These are phyloP conservation scores for Xylota sylvarum DNA, from an alignment of 2,888 invertebrate species.

Conservation along the genomic window DNA sequence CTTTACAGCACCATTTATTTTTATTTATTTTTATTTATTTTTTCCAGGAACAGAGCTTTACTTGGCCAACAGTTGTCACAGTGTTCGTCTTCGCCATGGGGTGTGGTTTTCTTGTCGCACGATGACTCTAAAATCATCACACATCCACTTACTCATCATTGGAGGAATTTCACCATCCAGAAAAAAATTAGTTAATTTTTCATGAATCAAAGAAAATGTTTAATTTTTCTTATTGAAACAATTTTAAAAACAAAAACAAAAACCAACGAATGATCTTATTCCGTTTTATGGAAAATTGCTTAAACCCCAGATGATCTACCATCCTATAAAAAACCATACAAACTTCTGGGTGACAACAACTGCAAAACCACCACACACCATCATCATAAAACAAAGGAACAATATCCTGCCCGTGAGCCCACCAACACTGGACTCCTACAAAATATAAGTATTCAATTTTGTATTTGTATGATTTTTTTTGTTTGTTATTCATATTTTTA, in stretches of 20 bases:
- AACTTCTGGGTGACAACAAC: constrained; percentile 32
- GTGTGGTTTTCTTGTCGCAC: constrained; percentile 84
- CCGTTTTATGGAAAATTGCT: constrained; percentile 54
- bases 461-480: constrained; percentile 42
- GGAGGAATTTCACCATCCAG: constrained; percentile 42
- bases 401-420: constrained; percentile 73
- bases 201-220: constrained; percentile 24
- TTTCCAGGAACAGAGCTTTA: constrained; percentile 83
- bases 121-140: constrained; percentile 81
- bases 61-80: constrained; percentile 85
- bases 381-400: constrained; percentile 36
- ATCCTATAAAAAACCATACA: not conserved
- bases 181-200: constrained; percentile 54
- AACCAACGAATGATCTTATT: constrained; percentile 43
- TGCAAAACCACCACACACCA: constrained; percentile 25
- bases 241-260: constrained; percentile 11
- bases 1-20: not conserved
- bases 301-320: not conserved
- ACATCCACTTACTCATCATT: constrained; percentile 46
- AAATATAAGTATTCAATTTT: constrained; percentile 67
- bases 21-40: constrained; percentile 33
- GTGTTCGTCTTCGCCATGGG: constrained; percentile 85
- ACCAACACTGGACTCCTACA: constrained; percentile 69
- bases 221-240: constrained; percentile 16
- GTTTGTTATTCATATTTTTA: constrained; percentile 30